Evolutionary conservation across 1,140 invertebrate species (phyloP), one percentile per base, ranked within the genome.

Genomic region (Drosophila punjabiensis): DNA sequence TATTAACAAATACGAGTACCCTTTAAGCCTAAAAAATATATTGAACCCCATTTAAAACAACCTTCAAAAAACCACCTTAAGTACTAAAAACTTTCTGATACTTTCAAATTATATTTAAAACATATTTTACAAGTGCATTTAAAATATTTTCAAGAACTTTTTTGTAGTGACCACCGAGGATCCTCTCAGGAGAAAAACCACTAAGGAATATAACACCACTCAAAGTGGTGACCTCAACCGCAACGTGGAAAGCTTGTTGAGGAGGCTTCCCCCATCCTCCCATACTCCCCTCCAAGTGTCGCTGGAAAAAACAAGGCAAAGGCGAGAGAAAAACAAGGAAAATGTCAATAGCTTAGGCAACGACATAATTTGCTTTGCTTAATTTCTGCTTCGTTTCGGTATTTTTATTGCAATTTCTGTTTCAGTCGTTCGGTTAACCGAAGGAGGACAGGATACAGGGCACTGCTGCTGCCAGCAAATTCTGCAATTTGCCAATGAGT

Each of bases 341-440:
- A 77, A 86, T 88, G 83, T 86, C 83, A 86, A 86, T 87, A 87
- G 71, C 64, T 85, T 74, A 65, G 47, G 62, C 77, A 79, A 77
- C 77, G 62, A 84, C 81, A 88, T 88, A 88, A 88, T 89, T 89
- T 88, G 85, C 85, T 88, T 88, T 88, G 78, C 85, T 88, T 89
- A 89, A 88, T 89, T 89, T 81, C 71, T 70, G 85, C 66, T 79
- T 81, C 85, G 85, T 81, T 89, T 89, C 41, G 85, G 85, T 84
- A 88, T 88, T 88, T 88, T 88, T 85, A 89, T 88, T 89, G 79
- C 85, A 84, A 89, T 88, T 88, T 88, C 78, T 89, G 85, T 84
- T 89, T 64, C 73, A 74, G 39, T 62, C 50, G 32, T 24, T 69
- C 18, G 64, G 68, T 71, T 71, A 69, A 69, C 68, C 68, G 39